These are phyloP conservation scores for Macquaria ambigua DNA, from an alignment of 2,113 vertebrate genomes.

Conservation along the genomic window DNA sequence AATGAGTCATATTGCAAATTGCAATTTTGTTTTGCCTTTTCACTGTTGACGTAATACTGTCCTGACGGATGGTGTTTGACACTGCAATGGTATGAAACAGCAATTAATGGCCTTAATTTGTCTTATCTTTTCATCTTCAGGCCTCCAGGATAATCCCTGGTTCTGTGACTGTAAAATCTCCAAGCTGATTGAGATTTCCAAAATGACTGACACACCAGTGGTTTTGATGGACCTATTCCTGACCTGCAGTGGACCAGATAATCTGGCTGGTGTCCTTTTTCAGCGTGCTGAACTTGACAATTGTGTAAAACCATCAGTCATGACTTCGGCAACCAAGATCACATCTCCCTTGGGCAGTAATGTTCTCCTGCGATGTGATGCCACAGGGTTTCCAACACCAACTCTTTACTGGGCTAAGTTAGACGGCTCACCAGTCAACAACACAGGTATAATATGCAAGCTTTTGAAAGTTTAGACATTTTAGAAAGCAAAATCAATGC, in stretches of 20 bases:
- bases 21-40: neutral
- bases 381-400: slow-evolving; percentile 92
- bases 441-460: slow-evolving; percentile 87
- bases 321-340: slow-evolving; percentile 96
- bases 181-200: slow-evolving; percentile 93
- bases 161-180: slow-evolving; percentile 96
- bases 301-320: slow-evolving; percentile 93
- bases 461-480: neutral
- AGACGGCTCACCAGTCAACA: slow-evolving; percentile 85
- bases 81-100: neutral
- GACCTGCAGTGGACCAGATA: slow-evolving; percentile 90
- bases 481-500: neutral
- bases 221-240: slow-evolving; percentile 91
- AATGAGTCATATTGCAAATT: neutral
- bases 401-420: slow-evolving; percentile 89
- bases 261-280: slow-evolving; percentile 89
- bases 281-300: slow-evolving; percentile 92
- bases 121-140: slow-evolving; percentile 74
- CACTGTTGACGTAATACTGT: neutral
- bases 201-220: slow-evolving; percentile 83
- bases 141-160: slow-evolving; percentile 98
- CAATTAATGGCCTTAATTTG: neutral
- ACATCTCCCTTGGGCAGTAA: slow-evolving; percentile 93
- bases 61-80: neutral
- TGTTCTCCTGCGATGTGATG: slow-evolving; percentile 93